Evolutionary conservation across 1,140 invertebrate genomes (phyloP), one percentile per base, ranked within the genome.

Genomic region (Condylostylus longicornis): DNA sequence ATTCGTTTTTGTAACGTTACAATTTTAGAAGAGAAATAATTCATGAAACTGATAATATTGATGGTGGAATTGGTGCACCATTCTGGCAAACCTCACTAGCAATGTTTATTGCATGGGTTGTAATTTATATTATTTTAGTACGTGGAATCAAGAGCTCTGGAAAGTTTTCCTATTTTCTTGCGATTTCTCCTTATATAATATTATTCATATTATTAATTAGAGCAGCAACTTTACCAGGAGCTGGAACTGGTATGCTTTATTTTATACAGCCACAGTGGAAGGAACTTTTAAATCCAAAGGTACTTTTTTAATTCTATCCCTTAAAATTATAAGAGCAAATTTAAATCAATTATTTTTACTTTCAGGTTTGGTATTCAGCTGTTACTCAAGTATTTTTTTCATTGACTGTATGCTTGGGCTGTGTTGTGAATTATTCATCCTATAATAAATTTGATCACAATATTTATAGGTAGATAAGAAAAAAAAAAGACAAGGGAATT

Each of bases 371-470:
- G 80, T 77, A 80, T 43, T 74, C 74, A 21, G 81, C 80, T 19
- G 74, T 78, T 0, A 74, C 74, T 1, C 80, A 85, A 53, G 78
- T 75, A 44, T 79, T 79, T 48, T 83, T 82, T 49, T 82, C 78
- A 1, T 64, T 83, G 2, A 72, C 73, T 10, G 75, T 84, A 18
- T 73, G 75, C n/a, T 72, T 79, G 35, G 81, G 82, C 21, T 64
- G 72, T 4, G 68, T 84, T 14, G 72, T 80, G 18, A 82, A 79
- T 62, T 79, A 80, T 42, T 75, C 79, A 2, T 81, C 78, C 5
- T 84, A 82, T 58, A 87, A 86, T 50, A 67, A 71, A 23, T 87
- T 87, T 56, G 64, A 66, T 10, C 78, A 85, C 50, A 82, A 83
- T 47, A 74, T 84, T n/a, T 81, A 84, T 64, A 79, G 79, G 83